Conservation (phyloP, 2,113 vertebrate genomes). For the Dunckerocampus dactyliophorus region DNA sequence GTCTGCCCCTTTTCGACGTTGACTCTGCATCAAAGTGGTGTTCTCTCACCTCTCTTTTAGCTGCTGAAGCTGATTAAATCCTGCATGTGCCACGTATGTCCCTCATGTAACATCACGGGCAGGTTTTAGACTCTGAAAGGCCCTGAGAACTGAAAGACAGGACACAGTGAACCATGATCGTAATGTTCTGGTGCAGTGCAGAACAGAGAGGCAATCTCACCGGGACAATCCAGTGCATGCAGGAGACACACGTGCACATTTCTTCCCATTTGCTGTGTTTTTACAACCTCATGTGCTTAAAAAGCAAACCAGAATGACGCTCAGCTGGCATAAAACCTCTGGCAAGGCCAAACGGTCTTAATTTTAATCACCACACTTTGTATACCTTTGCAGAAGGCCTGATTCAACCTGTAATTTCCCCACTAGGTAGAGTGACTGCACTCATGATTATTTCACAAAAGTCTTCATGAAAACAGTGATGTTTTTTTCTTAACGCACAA, state of each 20-base stretch:
- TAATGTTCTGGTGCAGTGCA: constrained; percentile 18
- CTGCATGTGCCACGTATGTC: neutral
- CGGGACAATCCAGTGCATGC: constrained; percentile 24
- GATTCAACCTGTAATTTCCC: too few relatives aligned
- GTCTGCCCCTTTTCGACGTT: neutral
- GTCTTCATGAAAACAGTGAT: too few relatives aligned
- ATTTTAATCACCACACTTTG: too few relatives aligned
- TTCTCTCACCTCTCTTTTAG: constrained; percentile 9
- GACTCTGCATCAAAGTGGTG: neutral
- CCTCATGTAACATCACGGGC: neutral
- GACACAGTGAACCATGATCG: constrained; percentile 33
- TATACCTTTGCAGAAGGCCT: too few relatives aligned
- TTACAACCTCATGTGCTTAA: neutral
- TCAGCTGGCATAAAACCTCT: neutral
- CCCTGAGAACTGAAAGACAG: constrained; percentile 19
- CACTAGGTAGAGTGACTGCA: too few relatives aligned
- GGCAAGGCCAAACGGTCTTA: neutral
- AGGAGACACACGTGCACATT: constrained; percentile 2
- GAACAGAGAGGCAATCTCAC: constrained; percentile 2
- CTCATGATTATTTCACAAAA: too few relatives aligned
- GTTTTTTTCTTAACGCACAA: too few relatives aligned
- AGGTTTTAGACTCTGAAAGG: constrained; percentile 12
- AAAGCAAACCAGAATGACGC: neutral
- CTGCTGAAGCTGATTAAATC: constrained; percentile 9
- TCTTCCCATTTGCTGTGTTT: neutral